phyloP scores from a whole-genome alignment of 2,888 invertebrate genomes.

The Cabera pusaria region DNA sequence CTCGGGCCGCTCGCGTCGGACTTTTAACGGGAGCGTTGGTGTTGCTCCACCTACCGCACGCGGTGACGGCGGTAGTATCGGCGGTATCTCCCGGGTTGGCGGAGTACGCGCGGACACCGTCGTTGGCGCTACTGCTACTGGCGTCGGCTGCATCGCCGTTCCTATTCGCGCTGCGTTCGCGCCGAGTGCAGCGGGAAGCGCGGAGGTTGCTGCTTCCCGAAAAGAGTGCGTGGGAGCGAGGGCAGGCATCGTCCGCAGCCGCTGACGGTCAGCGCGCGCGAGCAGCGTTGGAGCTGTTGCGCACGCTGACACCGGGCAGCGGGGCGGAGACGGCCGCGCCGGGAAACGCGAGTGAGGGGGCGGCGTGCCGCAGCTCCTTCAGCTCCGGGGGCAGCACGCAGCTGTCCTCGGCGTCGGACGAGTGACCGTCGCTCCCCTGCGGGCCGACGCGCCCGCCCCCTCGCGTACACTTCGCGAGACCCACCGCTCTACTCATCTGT shows the following conservation, averaged over 20 bases:
- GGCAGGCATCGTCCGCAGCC: constrained; percentile 79
- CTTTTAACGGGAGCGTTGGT: constrained; percentile 87
- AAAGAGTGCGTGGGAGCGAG: constrained; percentile 80
- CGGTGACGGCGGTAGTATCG: constrained; percentile 56
- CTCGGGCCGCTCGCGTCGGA: constrained; percentile 92
- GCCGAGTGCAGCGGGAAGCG: constrained; percentile 83
- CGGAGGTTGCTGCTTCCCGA: constrained; percentile 64
- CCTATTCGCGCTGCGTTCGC: constrained; percentile 89
- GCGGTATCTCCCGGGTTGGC: constrained; percentile 79
- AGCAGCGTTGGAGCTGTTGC: constrained; percentile 67
- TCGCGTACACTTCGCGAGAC: constrained; percentile 70
- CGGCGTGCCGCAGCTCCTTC: constrained; percentile 84
- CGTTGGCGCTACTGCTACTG: constrained; percentile 82
- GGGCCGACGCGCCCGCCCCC: constrained; percentile 50
- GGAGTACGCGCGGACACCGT: constrained; percentile 72
- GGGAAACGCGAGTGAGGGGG: constrained; percentile 75
- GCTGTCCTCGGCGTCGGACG: constrained; percentile 85
- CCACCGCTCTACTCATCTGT: constrained; percentile 83
- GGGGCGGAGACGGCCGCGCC: constrained; percentile 58
- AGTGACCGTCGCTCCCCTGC: constrained; percentile 69
- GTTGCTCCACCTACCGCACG: constrained; percentile 88
- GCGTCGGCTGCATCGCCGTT: constrained; percentile 88
- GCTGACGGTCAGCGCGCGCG: constrained; percentile 79
- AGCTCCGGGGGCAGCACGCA: constrained; percentile 86
- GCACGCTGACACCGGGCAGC: constrained; percentile 70